phyloP scores from a whole-genome alignment of 2,113 vertebrate species.

The Chionodraco myersi region DNA sequence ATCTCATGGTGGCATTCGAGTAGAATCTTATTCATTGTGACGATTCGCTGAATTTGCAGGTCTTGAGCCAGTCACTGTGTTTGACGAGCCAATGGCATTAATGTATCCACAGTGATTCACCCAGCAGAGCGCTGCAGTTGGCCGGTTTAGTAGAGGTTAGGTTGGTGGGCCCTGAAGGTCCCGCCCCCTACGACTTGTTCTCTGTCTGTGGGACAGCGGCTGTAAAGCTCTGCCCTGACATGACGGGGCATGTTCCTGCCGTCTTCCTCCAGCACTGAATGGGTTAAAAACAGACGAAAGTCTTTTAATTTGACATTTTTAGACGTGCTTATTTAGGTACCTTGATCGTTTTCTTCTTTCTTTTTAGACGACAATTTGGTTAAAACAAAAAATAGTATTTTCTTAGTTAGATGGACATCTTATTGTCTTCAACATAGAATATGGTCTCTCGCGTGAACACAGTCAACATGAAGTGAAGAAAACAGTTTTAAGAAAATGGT shows the following conservation, averaged over 20 bases:
- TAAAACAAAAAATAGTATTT: no score
- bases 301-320: neutral
- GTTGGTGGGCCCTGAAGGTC: constrained; percentile 33
- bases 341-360: no score
- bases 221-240: constrained; percentile 63
- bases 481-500: no score
- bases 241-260: constrained; percentile 80
- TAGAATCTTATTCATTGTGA: constrained; percentile 66
- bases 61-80: neutral
- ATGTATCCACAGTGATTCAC: constrained; percentile 37
- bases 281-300: constrained; percentile 45
- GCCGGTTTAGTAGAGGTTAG: constrained; percentile 48
- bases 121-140: constrained; percentile 29
- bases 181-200: constrained; percentile 24
- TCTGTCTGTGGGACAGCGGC: constrained; percentile 12
- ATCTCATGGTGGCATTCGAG: constrained; percentile 15
- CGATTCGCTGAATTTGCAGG: constrained; percentile 40
- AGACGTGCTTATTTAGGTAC: no score
- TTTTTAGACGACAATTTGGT: no score
- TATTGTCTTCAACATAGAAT: no score
- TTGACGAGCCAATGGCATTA: constrained; percentile 49
- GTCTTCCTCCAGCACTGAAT: constrained; percentile 41
- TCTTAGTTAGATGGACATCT: no score
- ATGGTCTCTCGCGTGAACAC: no score
- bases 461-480: no score